Percentiles rank a stretch among this genome's conserved stretches.
Conservation (phyloP, 2,888 invertebrate genomes). For the Caenorhabditis plicata region DNA sequence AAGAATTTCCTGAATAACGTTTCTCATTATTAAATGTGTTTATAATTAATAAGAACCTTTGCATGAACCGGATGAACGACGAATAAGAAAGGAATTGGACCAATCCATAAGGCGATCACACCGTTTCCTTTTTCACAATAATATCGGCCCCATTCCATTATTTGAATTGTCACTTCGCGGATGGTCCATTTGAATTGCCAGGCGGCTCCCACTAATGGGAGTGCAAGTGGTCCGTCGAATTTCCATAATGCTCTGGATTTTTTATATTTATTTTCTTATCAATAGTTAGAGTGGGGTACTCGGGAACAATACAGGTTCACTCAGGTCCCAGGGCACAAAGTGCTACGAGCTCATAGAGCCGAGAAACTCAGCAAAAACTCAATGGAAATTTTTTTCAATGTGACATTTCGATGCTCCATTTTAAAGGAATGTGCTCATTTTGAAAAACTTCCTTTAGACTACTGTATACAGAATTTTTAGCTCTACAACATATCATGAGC, state of each 20-base stretch:
- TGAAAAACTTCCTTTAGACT: no score
- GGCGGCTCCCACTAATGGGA: conserved; percentile 19
- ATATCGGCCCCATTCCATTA: conserved; percentile 7
- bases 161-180: conserved; percentile 1
- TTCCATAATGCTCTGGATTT: conserved; percentile 5
- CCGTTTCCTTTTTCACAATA: conserved; percentile 11
- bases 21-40: no score
- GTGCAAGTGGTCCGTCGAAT: conserved; percentile 13
- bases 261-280: not conserved
- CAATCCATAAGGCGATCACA: conserved; percentile 30
- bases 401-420: no score
- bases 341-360: no score
- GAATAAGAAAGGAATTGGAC: conserved; percentile 38
- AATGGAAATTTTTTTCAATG: no score
- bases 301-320: no score
- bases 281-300: not conserved
- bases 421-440: no score
- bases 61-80: conserved; percentile 35
- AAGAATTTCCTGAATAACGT: conserved; percentile 58
- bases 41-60: no score
- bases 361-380: no score
- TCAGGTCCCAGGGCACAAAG: no score
- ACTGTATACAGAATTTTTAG: no score
- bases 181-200: conserved; percentile 21
- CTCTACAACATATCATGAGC: no score